A percentile compares a stretch with the other conserved stretches of the same genome.
Evolutionary conservation across 1,140 invertebrate species (phyloP).

Genomic region (Lineus longissimus): DNA sequence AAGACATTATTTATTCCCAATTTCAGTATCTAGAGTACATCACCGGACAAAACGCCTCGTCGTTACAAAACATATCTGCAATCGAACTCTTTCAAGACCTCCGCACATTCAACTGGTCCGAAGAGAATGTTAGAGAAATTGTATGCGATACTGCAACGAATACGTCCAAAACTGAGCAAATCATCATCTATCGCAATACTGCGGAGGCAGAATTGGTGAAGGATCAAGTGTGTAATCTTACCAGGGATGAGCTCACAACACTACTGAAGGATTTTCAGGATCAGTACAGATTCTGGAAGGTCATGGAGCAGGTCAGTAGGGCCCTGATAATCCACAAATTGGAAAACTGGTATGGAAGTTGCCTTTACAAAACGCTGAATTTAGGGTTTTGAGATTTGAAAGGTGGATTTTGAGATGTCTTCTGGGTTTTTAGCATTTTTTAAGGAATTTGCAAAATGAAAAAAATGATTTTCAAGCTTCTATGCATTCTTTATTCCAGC

Average conservation of each 20-base stretch:
- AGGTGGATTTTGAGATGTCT: no score
- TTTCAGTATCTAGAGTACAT: no score
- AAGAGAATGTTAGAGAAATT: not conserved
- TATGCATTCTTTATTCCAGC: not conserved
- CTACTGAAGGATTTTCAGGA: not conserved
- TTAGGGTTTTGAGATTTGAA: no score
- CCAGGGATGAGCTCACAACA: not conserved
- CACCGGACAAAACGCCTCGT: no score
- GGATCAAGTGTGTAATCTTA: conserved; percentile 1
- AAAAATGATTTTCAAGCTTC: no score
- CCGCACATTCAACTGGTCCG: not conserved
- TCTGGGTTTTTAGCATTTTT: no score
- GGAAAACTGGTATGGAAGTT: no score
- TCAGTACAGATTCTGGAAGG: not conserved
- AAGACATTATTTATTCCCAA: no score
- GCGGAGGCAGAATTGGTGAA: not conserved
- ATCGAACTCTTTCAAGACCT: not conserved
- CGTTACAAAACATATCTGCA: no score
- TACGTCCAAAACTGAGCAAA: not conserved
- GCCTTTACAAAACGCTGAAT: no score
- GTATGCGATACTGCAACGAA: not conserved
- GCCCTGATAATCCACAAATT: no score
- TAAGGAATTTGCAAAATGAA: no score
- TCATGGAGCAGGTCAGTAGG: not conserved
- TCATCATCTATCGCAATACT: conserved; percentile 5